Evolutionary conservation across 2,888 invertebrate species (phyloP), one percentile per base, ranked within the genome.

Genomic region (Dynastes grantii): DNA sequence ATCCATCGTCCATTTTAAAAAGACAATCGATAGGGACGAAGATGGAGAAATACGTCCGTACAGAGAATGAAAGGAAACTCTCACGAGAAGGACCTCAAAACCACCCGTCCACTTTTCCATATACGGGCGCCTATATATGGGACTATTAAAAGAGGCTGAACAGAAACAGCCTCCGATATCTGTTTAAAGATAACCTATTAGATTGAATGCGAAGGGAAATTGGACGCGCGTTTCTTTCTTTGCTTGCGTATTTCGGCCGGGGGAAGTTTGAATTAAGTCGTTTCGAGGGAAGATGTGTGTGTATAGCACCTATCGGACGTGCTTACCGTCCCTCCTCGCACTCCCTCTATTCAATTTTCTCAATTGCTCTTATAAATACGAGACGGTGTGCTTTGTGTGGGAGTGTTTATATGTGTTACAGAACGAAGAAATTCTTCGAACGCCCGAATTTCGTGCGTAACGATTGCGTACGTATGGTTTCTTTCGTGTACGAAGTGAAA

Each of bases 321-420:
- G 63, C 13, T 55, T 13, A 45, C 32, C 27, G 11, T 4, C 45
- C 45, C 22, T 45, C 55, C 37, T 29, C 37, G 51, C 37, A 22
- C 55, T 9, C 55, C 58, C 37, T 55, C 71, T 37, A 71, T 71
- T 70, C 71, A 71, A 71, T 55, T 71, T 55, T 71, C 71, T 55
- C 71, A 71, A 71, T 55, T 71, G 71, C 71, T 55, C 37, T 55
- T 71, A 16, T 71, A 71, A 71, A 71, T 71, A 55, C 55, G 27
- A 37, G 16, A 32, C 53, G 27, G 67, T 32, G 29, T 29, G 27
- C 63, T 63, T 29, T 63, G 63, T 63, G 63, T 63, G 63, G 4
- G 63, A 63, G 11, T 55, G 55, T 63, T 63, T 63, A 63, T 63
- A 32, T 63, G 63, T 63, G 63, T 63, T 63, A 32, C 63, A 27